Base-by-base conservation (phyloP, 2,797 vertebrate species). In the Lagothrix lagotricha region DNA sequence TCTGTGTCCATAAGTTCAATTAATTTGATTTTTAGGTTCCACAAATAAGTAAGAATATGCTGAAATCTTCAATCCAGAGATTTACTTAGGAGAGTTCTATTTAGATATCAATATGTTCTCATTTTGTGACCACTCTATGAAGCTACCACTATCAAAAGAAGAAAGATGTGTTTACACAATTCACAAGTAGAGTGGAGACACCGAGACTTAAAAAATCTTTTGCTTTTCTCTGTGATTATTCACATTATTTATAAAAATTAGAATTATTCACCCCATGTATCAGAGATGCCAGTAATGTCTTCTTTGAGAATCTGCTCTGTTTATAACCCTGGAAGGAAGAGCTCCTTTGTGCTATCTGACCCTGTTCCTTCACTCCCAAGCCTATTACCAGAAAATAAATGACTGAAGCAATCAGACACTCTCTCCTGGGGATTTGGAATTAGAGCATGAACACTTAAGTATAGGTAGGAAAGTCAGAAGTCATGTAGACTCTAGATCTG, bases 51-150 rank as follows among this genome's bases (percentile, higher is more conserved):
- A 15, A 67, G 61, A 67, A 67, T 17, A 67, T n/a, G 90, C 91
- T 83, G 19, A 93, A 94, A 90, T 76, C 44, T 90, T 87, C 96
- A 95, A 84, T 91, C 79, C 20, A 72, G 36, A 84, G 19, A 86
- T 84, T 88, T n/a, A 89, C 64, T 94, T 82, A 93, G 88, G 14
- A n/a, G 15, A 5, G 15, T 39, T 90, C 52, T 93, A 80, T 44
- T 33, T 90, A 87, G 20, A 88, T 75, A 58, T 89, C 5, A 90
- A 33, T 7, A 73, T 67, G 33, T 76, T 93, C 30, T 86, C 50
- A 86, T 77, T 95, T 44, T 93, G n/a, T 75, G 9, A 86, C 76
- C 79, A 91, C 13, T 94, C 41, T 88, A 76, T 93, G 54, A 82
- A 85, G 44, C 46, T 81, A 87, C 33, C 58, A 82, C 41, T 52